phyloP scores from a whole-genome alignment of 1,140 invertebrate genomes.

The Zaprionus lachaisei region DNA sequence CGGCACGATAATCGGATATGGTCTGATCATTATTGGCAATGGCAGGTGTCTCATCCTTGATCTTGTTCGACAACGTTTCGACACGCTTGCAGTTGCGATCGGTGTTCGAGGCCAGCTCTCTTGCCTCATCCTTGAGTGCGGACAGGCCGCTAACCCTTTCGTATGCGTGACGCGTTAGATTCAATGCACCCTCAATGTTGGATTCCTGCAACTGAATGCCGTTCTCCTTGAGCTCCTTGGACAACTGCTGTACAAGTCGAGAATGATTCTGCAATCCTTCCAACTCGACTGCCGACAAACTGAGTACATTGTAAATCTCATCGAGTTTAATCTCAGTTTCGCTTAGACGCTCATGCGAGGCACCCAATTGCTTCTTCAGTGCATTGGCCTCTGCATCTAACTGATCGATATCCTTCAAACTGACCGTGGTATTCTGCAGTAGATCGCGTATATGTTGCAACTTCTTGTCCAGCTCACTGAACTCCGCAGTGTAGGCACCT shows the following conservation, averaged over 20 bases:
- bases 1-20: slow-evolving; percentile 87
- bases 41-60: slow-evolving; percentile 89
- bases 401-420: slow-evolving; percentile 90
- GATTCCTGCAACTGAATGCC: slow-evolving; percentile 96
- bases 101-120: slow-evolving; percentile 89
- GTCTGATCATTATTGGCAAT: slow-evolving; percentile 90
- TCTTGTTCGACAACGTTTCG: slow-evolving; percentile 91
- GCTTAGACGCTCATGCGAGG: slow-evolving; percentile 85
- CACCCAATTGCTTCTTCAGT: slow-evolving; percentile 78
- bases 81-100: slow-evolving; percentile 93
- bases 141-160: slow-evolving; percentile 85
- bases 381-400: slow-evolving; percentile 84
- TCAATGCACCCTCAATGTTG: slow-evolving; percentile 97
- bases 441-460: slow-evolving; percentile 90
- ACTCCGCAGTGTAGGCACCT: slow-evolving; percentile 97
- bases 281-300: slow-evolving; percentile 91
- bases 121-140: slow-evolving; percentile 88
- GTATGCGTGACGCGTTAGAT: slow-evolving; percentile 93
- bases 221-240: slow-evolving; percentile 91
- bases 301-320: slow-evolving; percentile 91
- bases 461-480: slow-evolving; percentile 94
- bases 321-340: slow-evolving; percentile 88
- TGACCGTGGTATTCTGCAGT: slow-evolving; percentile 91
- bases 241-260: slow-evolving; percentile 89
- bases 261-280: slow-evolving; percentile 90